These are phyloP conservation scores for Cherax destructor DNA, from an alignment of 1,140 invertebrate species.

Conservation along the genomic window DNA sequence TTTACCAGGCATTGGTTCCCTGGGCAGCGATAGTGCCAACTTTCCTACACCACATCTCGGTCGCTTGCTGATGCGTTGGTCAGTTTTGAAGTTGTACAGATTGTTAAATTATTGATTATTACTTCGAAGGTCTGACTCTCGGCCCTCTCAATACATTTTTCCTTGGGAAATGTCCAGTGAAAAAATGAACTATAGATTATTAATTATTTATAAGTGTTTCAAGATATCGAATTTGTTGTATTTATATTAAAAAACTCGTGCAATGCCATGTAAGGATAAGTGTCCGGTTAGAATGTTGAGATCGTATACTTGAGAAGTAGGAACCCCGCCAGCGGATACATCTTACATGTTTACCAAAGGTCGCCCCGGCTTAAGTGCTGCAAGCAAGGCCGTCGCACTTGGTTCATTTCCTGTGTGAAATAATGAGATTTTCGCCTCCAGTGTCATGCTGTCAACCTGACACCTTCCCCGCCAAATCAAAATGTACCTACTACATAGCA, in stretches of 20 bases:
- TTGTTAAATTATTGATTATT: slow-evolving; percentile 7
- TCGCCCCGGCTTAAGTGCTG: background rate
- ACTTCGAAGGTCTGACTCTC: background rate
- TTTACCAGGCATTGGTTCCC: background rate
- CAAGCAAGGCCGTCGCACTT: slow-evolving; percentile 20
- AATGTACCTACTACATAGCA: slow-evolving; percentile 55
- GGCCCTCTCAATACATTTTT: background rate
- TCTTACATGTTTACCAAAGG: slow-evolving; percentile 13
- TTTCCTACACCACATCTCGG: slow-evolving; percentile 3
- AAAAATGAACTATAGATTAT: background rate
- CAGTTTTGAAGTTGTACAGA: slow-evolving; percentile 9
- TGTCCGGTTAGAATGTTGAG: slow-evolving; percentile 11
- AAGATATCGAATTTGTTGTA: slow-evolving; percentile 8
- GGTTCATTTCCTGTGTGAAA: slow-evolving; percentile 44
- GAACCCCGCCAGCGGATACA: background rate
- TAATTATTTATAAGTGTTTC: slow-evolving; percentile 30
- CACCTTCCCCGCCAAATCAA: slow-evolving; percentile 59
- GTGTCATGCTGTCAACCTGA: slow-evolving; percentile 37
- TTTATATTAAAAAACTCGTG: slow-evolving; percentile 35
- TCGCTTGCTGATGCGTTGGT: slow-evolving; percentile 1
- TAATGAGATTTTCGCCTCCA: slow-evolving; percentile 23
- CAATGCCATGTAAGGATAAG: slow-evolving; percentile 42
- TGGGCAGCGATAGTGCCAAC: slow-evolving; percentile 5
- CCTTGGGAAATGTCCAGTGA: background rate
- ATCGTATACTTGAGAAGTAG: background rate